Percentiles rank a stretch among this genome's conserved stretches.
Evolutionary conservation across 2,888 invertebrate genomes (phyloP).

Genomic region (Drosophila meridiana): DNA sequence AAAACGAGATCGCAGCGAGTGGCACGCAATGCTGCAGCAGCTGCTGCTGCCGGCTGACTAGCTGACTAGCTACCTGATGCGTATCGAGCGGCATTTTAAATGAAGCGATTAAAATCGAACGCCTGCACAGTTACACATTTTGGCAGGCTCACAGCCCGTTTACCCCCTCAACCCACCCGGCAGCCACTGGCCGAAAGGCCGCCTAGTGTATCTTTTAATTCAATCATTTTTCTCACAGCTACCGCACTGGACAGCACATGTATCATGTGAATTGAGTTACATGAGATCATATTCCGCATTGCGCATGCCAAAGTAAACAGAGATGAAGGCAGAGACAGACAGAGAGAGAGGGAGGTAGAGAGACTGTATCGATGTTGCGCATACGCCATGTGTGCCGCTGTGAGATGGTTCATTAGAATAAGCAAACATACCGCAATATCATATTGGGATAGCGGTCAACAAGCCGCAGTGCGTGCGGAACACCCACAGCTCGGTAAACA

Average conservation of each 20-base stretch:
- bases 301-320: conserved; percentile 35
- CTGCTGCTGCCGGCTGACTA: conserved; percentile 19
- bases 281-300: conserved; percentile 71
- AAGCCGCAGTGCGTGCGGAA: conserved; percentile 63
- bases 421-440: conserved; percentile 55
- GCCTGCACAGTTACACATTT: conserved; percentile 76
- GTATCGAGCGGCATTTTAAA: conserved; percentile 81
- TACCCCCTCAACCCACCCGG: background rate
- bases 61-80: conserved; percentile 69
- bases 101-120: conserved; percentile 82
- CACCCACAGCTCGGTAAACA: conserved; percentile 76
- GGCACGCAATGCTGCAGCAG: conserved; percentile 68
- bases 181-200: conserved; percentile 12
- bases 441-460: conserved; percentile 64
- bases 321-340: background rate
- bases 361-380: conserved; percentile 18
- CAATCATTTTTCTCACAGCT: conserved; percentile 78
- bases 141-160: conserved; percentile 35
- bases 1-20: conserved; percentile 78
- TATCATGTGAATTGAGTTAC: conserved; percentile 71
- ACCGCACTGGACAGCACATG: conserved; percentile 43
- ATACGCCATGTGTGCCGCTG: conserved; percentile 39
- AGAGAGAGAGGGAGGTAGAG: background rate
- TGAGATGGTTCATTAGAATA: conserved; percentile 70
- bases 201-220: conserved; percentile 64